These are phyloP conservation scores for Burhinus oedicnemus DNA, from an alignment of 2,113 vertebrate species.

Conservation along the genomic window DNA sequence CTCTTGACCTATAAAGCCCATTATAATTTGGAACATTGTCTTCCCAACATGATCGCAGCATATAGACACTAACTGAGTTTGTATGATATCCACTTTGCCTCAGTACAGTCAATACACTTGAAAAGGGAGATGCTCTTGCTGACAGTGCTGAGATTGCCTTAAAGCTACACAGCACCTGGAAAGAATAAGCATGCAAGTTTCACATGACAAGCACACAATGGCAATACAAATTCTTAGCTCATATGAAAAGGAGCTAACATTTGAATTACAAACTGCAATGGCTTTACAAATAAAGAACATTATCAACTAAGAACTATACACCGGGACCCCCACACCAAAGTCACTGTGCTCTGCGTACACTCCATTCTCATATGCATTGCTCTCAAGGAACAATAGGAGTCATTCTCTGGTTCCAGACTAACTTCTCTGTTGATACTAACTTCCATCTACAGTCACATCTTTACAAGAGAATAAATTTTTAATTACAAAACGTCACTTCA, in stretches of 20 bases:
- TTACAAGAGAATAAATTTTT: background rate
- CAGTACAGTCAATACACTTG: background rate
- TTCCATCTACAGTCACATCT: background rate
- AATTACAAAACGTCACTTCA: background rate
- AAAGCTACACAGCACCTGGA: background rate
- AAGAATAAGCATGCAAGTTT: background rate
- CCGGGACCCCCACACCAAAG: background rate
- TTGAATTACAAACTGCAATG: background rate
- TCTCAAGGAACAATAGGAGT: background rate
- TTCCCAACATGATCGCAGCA: background rate
- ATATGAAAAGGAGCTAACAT: background rate
- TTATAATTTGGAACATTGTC: background rate
- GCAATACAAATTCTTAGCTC: background rate
- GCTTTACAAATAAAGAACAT: background rate
- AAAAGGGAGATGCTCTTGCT: background rate
- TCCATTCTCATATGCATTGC: background rate
- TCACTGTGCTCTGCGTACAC: background rate
- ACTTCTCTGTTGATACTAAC: background rate
- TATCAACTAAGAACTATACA: background rate
- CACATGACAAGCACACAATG: background rate
- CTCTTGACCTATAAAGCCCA: background rate
- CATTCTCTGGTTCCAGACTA: background rate
- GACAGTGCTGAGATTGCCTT: background rate
- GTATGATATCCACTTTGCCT: background rate
- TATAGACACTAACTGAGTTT: background rate